Base-by-base conservation (phyloP, 2,888 invertebrate genomes). In the Nysson spinosus region DNA sequence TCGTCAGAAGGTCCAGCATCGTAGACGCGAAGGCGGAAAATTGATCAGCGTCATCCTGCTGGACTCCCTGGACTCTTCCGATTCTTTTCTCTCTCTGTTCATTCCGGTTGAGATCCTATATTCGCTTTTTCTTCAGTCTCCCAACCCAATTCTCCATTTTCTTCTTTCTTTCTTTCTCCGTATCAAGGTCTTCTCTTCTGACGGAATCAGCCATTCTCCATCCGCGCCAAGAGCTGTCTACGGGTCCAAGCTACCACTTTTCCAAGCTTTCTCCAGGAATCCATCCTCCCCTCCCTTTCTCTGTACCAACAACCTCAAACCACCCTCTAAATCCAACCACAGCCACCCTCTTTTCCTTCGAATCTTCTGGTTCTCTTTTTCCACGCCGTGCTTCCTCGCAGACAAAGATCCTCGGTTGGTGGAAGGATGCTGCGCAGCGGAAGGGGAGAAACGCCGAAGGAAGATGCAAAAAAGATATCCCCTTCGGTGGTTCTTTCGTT, bases 41-140 rank as follows among this genome's bases (percentile, higher is more conserved):
- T 84, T 83, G 84, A 83, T 84, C 83, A 80, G 80, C 83, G 81
- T 83, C 82, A 82, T 82, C 75, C 81, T 78, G 78, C 77, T 76
- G 64, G 72, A 77, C 71, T 79, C 77, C 71, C 79, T 40, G 49
- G 44, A 58, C 58, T 72, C 68, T 69, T 51, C 62, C 51, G 44
- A 22, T 44, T 30, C 58, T 57, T 60, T 39, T 37, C 47, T 37
- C 51, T 39, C 61, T 40, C 32, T 44, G 55, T 62, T 42, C 28
- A 9, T 9, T 20, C 22, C 22, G 43, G 58, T 66, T 43, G 24
- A 51, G 66, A 61, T 61, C 68, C 60, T 60, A 58, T 63, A 47
- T 60, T 52, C 62, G 37, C 63, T 64, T 67, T 69, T 64, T 75
- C 69, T 66, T 57, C 44, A 17, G 44, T 47, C 63, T 60, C 50